Evolutionary conservation across 2,888 invertebrate species (phyloP), one percentile per base, ranked within the genome.

Genomic region (Mermis nigrescens): DNA sequence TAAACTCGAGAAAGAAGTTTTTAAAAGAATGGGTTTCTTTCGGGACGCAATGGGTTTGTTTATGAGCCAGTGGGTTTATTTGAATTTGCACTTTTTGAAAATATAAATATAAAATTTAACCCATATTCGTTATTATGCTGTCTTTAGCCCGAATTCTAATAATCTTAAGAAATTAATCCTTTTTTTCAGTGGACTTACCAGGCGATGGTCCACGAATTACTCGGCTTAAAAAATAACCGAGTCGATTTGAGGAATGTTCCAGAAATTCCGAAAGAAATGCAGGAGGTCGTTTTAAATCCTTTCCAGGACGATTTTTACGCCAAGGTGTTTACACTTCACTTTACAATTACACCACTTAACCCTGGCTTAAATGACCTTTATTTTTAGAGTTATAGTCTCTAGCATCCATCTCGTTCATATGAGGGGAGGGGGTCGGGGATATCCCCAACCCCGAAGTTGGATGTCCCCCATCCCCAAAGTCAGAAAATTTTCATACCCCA

Each of bases 281-380:
- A 82, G 65, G 94, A 95, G 78, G 84, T 98, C 0, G 91, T 95
- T 4, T 77, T 98, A 2, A 86, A 90, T 2, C 83, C 90, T 0
- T 88, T 92, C 69, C 91, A 94, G 71, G 98, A 99, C 76, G 86
- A 91, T 63, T 99, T 99, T 76, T 99, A 94, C 75, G 84, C 86
- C 22, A 83, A 84, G 77, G 85, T 85, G 71, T 72, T 74, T 68
- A n/a, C n/a, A n/a, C n/a, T n/a, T n/a, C n/a, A n/a, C n/a, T n/a
- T n/a, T n/a, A n/a, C n/a, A n/a, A n/a, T n/a, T n/a, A n/a, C n/a
- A n/a, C n/a, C n/a, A n/a, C n/a, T n/a, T n/a, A n/a, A n/a, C n/a
- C n/a, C n/a, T n/a, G n/a, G n/a, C n/a, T n/a, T n/a, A n/a, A n/a
- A n/a, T n/a, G n/a, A n/a, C n/a, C n/a, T n/a, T n/a, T n/a, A 45